These are phyloP conservation scores for Apocheima hispidaria DNA, from an alignment of 2,888 invertebrate genomes.

Conservation along the genomic window DNA sequence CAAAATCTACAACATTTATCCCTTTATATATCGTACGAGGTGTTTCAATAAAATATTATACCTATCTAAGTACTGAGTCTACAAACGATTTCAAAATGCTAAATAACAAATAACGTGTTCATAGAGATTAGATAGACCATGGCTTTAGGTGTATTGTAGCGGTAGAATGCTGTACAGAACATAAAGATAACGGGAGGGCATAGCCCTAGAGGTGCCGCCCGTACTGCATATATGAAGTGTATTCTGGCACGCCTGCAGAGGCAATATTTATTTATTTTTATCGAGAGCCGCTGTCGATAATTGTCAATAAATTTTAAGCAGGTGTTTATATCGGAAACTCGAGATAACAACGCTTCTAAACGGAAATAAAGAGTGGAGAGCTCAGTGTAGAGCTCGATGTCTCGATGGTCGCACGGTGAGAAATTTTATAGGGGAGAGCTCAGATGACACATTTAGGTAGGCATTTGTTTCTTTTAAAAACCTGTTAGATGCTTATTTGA, in stretches of 20 bases:
- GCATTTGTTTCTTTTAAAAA: conserved; percentile 18
- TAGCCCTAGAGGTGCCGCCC: conserved; percentile 21
- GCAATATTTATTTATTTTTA: conserved; percentile 60
- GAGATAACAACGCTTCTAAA: conserved; percentile 47
- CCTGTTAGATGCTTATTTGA: conserved; percentile 26
- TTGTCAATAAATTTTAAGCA: conserved; percentile 64
- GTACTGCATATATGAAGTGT: conserved; percentile 1
- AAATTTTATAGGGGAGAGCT: conserved; percentile 26
- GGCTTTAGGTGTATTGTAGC: background rate
- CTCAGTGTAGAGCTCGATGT: conserved; percentile 2
- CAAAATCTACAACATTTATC: conserved; percentile 46
- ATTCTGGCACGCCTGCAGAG: conserved; percentile 24
- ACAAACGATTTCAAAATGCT: conserved; percentile 42
- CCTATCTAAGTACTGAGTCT: conserved; percentile 13
- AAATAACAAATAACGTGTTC: conserved; percentile 43
- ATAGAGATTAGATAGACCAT: background rate
- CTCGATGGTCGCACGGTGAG: conserved; percentile 10
- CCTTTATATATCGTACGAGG: conserved; percentile 33
- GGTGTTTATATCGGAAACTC: conserved; percentile 57
- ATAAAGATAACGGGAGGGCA: conserved; percentile 39
- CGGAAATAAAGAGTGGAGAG: conserved; percentile 50
- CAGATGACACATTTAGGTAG: conserved; percentile 24
- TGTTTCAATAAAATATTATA: conserved; percentile 37
- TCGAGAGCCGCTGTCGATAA: conserved; percentile 51
- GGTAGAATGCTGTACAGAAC: conserved; percentile 12